Percentiles rank a stretch among this genome's conserved stretches.
These are phyloP conservation scores for Microtus pennsylvanicus DNA, from an alignment of 2,113 vertebrate genomes.

Conservation along the genomic window DNA sequence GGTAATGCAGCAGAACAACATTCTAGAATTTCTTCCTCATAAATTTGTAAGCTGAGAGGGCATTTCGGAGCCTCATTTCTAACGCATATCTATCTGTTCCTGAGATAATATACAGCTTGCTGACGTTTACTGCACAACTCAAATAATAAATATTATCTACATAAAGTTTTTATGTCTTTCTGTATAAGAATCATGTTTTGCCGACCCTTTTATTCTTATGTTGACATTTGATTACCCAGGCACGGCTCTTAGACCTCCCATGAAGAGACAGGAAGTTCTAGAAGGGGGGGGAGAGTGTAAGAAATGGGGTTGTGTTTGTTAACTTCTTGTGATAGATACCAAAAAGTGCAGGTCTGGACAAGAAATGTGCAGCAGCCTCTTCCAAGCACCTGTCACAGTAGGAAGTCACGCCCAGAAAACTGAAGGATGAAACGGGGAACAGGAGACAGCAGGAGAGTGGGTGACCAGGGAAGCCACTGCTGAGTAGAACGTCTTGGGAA, in stretches of 20 bases:
- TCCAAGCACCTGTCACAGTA: neutral
- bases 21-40: constrained; percentile 49
- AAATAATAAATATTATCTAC: constrained; percentile 52
- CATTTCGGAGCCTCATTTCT: neutral
- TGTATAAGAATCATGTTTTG: constrained; percentile 6
- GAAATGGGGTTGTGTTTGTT: neutral
- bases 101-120: neutral
- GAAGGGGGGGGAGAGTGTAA: neutral
- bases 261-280: neutral
- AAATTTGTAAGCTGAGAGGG: neutral
- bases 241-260: neutral
- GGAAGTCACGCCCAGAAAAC: neutral
- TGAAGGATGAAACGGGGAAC: neutral
- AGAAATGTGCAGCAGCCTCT: neutral
- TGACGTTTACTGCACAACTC: constrained; percentile 41
- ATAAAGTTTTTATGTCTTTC: constrained; percentile 21
- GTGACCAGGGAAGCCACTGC: neutral
- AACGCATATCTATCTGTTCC: neutral
- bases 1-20: constrained; percentile 25
- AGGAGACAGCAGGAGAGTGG: neutral
- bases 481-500: neutral
- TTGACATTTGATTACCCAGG: neutral
- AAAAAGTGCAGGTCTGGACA: neutral
- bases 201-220: neutral
- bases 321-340: neutral